Percentiles rank a stretch among this genome's conserved stretches.
phyloP scores from a whole-genome alignment of 2,113 vertebrate genomes.

The Clinocottus analis region DNA sequence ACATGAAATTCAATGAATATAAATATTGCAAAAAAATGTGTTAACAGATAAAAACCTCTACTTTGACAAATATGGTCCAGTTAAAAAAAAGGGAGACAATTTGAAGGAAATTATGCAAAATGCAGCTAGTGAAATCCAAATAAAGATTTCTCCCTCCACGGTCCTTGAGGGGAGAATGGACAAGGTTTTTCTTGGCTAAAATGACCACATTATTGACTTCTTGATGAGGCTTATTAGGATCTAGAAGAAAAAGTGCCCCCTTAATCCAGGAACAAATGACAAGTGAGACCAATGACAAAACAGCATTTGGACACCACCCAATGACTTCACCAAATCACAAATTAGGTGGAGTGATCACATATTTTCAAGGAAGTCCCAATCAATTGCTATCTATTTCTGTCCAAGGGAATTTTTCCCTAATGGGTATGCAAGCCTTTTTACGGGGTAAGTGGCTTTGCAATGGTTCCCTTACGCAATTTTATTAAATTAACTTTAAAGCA shows the following conservation, averaged over 20 bases:
- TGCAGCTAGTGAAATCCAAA: constrained; percentile 9
- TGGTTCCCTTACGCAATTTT: constrained; percentile 78
- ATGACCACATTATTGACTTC: constrained; percentile 76
- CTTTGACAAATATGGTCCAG: not conserved
- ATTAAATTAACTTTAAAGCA: constrained; percentile 86
- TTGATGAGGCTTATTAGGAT: constrained; percentile 75
- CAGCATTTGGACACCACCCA: constrained; percentile 73
- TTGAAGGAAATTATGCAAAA: not conserved
- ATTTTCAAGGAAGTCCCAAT: constrained; percentile 84
- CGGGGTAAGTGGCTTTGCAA: constrained; percentile 80
- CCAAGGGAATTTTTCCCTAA: constrained; percentile 81
- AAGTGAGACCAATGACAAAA: constrained; percentile 76
- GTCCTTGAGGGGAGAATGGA: constrained; percentile 42
- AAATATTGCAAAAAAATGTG: not conserved
- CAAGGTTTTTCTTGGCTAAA: constrained; percentile 52
- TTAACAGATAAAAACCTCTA: not conserved
- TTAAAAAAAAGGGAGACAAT: not conserved
- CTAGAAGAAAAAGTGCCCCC: constrained; percentile 68
- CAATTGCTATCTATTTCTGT: constrained; percentile 83
- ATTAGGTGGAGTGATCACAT: constrained; percentile 77
- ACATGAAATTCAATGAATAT: not conserved
- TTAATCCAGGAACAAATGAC: constrained; percentile 75
- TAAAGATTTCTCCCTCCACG: constrained; percentile 19
- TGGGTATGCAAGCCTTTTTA: constrained; percentile 79
- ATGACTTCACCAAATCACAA: constrained; percentile 80